Evolutionary conservation across 1,140 invertebrate species (phyloP), one percentile per base, ranked within the genome.

Genomic region (Schlechtendalia chinensis): DNA sequence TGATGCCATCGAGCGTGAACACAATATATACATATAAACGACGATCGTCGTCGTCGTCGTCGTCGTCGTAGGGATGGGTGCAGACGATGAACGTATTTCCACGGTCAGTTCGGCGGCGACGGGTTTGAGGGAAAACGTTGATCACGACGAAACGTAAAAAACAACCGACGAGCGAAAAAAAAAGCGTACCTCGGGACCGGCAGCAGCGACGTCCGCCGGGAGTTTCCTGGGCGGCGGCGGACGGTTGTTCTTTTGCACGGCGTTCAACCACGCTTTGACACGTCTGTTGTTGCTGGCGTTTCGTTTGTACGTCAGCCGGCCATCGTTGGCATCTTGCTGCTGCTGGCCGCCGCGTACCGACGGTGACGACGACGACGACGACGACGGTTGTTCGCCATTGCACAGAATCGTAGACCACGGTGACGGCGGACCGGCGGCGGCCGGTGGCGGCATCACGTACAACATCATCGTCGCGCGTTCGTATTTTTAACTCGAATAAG

Each of bases 391-490:
- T 14, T 17, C 69, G 8, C 39, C 71, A 8, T 81, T 56, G 22
- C 84, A 85, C n/a, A 86, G 82, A 67, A 87, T 86, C 79, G 85
- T 86, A 63, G 84, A 84, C 88, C 88, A 88, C n/a, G 87, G 86
- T 1, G 86, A 87, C 65, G 88, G 88, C 80, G 88, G 87, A 67
- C 86, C 85, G 19, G 87, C 86, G 61, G 86, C 85, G 59, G 85
- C 85, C 69, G 87, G 86, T 63, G 88, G 87, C 54, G 87, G 86
- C 82, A 88, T 82, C 71, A 87, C 85, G 83, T 87, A 87, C 83
- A 87, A 84, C 86, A 88, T 86, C 56, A 75, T 74, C 10, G 54
- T 5, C 56, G 22, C 59, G 5, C 29, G 17, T 50, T 50, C 8
- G 14, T 50, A 45, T 45, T 45, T 45, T 45, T 45, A 45, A 45